Conservation (phyloP, 1,140 invertebrate species). For the Lordiphosa clarofinis region DNA sequence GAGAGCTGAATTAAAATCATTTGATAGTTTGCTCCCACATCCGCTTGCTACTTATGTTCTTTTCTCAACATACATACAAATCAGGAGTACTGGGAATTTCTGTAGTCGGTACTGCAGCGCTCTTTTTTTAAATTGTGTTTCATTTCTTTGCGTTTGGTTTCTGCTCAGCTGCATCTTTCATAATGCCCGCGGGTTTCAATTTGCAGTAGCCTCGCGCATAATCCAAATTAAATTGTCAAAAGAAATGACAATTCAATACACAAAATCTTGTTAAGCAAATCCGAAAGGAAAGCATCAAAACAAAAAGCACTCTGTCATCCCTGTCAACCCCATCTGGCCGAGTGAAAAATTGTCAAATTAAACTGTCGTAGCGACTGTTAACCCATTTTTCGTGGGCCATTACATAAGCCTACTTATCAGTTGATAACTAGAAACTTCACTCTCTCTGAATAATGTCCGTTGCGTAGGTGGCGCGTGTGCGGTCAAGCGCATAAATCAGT, state of each 20-base stretch:
- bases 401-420: constrained; percentile 76
- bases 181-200: constrained; percentile 12
- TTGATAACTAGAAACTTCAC: constrained; percentile 64
- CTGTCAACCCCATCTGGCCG: constrained; percentile 11
- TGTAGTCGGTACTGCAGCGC: constrained; percentile 22
- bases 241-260: constrained; percentile 77
- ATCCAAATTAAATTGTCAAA: constrained; percentile 78
- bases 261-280: constrained; percentile 71
- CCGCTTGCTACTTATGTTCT: no score
- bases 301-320: constrained; percentile 66
- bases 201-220: constrained; percentile 65
- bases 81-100: no score
- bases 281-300: constrained; percentile 61
- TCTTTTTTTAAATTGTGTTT: constrained; percentile 19
- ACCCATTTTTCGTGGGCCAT: constrained; percentile 62
- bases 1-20: no score
- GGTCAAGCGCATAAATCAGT: constrained; percentile 72
- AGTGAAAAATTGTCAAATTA: constrained; percentile 68
- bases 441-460: constrained; percentile 27
- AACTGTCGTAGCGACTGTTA: constrained; percentile 72
- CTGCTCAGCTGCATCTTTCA: background rate
- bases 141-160: constrained; percentile 2
- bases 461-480: constrained; percentile 55
- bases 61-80: no score
- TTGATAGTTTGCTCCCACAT: no score